phyloP scores from a whole-genome alignment of 2,888 invertebrate species.

The Microchrysa polita region DNA sequence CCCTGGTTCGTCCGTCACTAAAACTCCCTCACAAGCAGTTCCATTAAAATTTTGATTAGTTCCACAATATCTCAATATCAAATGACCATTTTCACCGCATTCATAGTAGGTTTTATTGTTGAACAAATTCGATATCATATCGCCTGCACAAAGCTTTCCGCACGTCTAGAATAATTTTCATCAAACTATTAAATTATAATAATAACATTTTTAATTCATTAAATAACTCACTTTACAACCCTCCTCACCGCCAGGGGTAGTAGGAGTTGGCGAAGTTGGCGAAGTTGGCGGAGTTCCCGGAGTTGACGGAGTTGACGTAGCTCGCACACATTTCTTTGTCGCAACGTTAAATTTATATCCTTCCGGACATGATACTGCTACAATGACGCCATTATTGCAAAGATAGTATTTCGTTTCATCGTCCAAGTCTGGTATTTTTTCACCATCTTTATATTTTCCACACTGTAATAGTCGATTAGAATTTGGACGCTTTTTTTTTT shows the following conservation, averaged over 20 bases:
- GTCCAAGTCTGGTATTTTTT: slow-evolving; percentile 18
- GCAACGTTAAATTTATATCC: slow-evolving; percentile 4
- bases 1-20: no score
- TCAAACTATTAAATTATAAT: background rate
- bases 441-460: slow-evolving; percentile 15
- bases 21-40: no score
- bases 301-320: background rate
- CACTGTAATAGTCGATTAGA: slow-evolving; percentile 4
- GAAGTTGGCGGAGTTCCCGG: background rate
- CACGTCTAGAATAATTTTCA: background rate
- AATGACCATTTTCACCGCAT: background rate
- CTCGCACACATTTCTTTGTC: background rate
- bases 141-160: background rate
- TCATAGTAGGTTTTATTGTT: background rate
- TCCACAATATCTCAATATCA: background rate
- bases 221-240: no score
- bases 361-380: background rate
- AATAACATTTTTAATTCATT: background rate
- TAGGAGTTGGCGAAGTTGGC: background rate
- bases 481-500: background rate
- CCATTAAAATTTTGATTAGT: no score
- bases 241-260: no score
- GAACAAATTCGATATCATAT: background rate
- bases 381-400: slow-evolving; percentile 20
- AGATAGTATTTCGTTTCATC: slow-evolving; percentile 19